Evolutionary conservation across 2,888 invertebrate species (phyloP).

Genomic region (Nephrotoma guestfalica): DNA sequence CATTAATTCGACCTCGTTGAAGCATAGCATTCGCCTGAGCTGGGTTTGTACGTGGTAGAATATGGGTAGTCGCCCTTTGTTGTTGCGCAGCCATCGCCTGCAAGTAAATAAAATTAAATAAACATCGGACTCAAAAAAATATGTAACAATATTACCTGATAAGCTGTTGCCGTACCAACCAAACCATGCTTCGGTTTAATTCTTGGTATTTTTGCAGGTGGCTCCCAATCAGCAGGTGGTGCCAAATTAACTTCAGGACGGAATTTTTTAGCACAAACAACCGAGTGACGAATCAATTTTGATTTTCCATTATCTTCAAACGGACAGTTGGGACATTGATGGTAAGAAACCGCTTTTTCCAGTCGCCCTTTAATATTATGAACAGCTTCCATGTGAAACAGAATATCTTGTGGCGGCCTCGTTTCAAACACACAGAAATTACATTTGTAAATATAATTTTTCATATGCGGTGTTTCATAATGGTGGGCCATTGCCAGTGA

Average conservation of each 20-base stretch:
- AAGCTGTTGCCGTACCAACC: conserved; percentile 33
- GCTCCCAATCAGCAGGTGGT: conserved; percentile 83
- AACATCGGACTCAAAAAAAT: not conserved
- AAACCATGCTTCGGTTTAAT: conserved; percentile 32
- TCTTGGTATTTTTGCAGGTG: conserved; percentile 80
- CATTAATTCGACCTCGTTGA: not conserved
- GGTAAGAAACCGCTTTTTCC: conserved; percentile 72
- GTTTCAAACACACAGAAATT: conserved; percentile 72
- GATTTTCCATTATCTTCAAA: conserved; percentile 90
- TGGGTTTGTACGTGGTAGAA: conserved; percentile 7
- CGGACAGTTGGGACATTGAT: conserved; percentile 85
- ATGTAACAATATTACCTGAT: conserved; percentile 22
- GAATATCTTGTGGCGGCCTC: conserved; percentile 72
- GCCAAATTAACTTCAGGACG: conserved; percentile 73
- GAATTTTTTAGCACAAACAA: conserved; percentile 80
- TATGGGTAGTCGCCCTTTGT: conserved; percentile 19
- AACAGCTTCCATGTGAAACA: conserved; percentile 82
- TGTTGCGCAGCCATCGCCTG: conserved; percentile 33
- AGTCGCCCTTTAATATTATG: conserved; percentile 73
- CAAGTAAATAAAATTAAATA: not conserved
- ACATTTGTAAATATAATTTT: conserved; percentile 71
- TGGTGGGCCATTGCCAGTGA: conserved; percentile 70
- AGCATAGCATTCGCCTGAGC: conserved; percentile 6
- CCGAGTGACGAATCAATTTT: conserved; percentile 73
- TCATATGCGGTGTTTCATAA: conserved; percentile 83